These are phyloP conservation scores for Archilochus colubris DNA, from an alignment of 2,113 vertebrate species.

Conservation along the genomic window DNA sequence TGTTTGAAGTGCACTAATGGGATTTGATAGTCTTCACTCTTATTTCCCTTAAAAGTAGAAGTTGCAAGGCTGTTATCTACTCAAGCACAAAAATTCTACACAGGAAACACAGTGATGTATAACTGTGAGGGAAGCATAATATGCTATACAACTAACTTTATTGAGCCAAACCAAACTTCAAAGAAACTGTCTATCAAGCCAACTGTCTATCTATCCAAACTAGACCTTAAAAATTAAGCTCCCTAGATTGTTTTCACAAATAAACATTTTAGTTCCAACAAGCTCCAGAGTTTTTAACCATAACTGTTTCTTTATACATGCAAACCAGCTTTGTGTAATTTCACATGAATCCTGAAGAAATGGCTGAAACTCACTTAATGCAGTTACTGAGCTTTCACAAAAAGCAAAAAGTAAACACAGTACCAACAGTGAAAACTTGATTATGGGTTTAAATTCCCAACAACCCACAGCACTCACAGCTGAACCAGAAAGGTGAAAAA, in stretches of 20 bases:
- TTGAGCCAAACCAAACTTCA: neutral
- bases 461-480: neutral
- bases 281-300: neutral
- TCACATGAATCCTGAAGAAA: neutral
- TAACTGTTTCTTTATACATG: neutral
- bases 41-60: neutral
- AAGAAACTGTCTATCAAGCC: neutral
- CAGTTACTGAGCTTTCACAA: neutral
- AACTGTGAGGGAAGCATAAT: neutral
- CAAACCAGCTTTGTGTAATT: neutral
- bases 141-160: neutral
- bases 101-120: neutral
- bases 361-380: neutral
- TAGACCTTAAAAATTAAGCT: neutral
- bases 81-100: neutral
- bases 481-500: neutral
- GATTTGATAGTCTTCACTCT: neutral
- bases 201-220: neutral
- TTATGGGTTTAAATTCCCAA: neutral
- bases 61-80: neutral
- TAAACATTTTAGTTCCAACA: neutral
- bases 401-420: neutral
- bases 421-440: neutral
- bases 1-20: neutral
- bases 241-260: neutral